Evolutionary conservation across 2,113 vertebrate genomes (phyloP), one percentile per base, ranked within the genome.

Genomic region (Osmerus mordax): DNA sequence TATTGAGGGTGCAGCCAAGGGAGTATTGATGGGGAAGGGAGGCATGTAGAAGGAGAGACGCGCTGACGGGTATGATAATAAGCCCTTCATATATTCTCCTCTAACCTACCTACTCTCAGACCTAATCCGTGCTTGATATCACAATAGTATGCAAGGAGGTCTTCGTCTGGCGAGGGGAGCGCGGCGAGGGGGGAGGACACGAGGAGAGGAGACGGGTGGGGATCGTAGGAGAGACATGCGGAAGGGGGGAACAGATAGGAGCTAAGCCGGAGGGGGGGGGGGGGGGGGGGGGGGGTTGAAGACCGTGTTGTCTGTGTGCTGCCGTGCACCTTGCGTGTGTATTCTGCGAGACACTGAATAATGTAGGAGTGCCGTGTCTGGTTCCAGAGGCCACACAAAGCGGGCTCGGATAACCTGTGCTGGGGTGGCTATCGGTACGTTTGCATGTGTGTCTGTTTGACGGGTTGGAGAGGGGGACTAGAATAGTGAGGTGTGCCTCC

Each of bases 341-440:
- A 77, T 64, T 72, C 58, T 53, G 65, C 73, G 66, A 77, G 69
- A 75, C 76, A 56, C 74, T 89, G 81, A 90, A 90, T 91, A 87
- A 91, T 89, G 79, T 29, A 90, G 53, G 21, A 60, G 70, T 74
- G 79, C 70, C 71, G 86, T 72, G 86, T 88, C 87, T 72, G 13
- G 72, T 88, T 89, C 77, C 79, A 71, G 18, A n/a, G 28, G 19
- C 23, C 19, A 29, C 25, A 14, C 29, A 76, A n/a, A 62, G 23
- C 55, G 1, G 56, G 75, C 53, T 88, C 87, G 82, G 83, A 81
- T 85, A 81, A 90, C 81, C 66, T 12, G 41, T 0, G 72, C 51
- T 4, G 67, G 84, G 82, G 76, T 84, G 74, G 70, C 76, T 87
- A 87, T 84, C 81, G 75, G 16, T 3, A 14, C 7, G 14, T 18